A percentile compares a stretch with the other conserved stretches of the same genome.
These are phyloP conservation scores for Halesus radiatus DNA, from an alignment of 1,140 invertebrate species.

Conservation along the genomic window DNA sequence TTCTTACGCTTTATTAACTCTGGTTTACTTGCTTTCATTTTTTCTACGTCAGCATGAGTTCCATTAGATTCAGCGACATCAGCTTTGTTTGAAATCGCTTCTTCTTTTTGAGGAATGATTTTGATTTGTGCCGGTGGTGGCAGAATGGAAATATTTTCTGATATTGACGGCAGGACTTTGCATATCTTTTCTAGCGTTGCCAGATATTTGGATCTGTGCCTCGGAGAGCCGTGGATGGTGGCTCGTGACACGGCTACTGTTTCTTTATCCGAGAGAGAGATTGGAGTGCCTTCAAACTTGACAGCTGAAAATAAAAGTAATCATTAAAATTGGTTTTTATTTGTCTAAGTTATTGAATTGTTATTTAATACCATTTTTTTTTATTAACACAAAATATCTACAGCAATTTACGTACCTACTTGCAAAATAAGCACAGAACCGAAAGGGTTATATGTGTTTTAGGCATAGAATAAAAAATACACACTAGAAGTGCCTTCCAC, in stretches of 20 bases:
- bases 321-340: no score
- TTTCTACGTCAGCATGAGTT: not conserved
- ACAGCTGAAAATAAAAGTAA: conserved; percentile 50
- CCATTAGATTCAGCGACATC: no score
- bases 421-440: no score
- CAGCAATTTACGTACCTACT: no score
- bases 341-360: no score
- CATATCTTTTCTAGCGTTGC: conserved; percentile 45
- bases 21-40: conserved; percentile 12
- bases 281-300: conserved; percentile 51
- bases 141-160: conserved; percentile 1
- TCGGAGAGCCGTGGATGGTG: conserved; percentile 51
- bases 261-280: conserved; percentile 46
- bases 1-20: not conserved
- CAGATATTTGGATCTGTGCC: conserved; percentile 51
- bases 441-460: no score
- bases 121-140: not conserved
- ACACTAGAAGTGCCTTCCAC: no score
- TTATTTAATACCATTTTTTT: no score
- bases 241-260: conserved; percentile 42
- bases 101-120: conserved; percentile 32
- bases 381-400: no score
- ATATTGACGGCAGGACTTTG: conserved; percentile 7
- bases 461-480: no score
- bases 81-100: not conserved